These are phyloP conservation scores for Cherax quadricarinatus DNA, from an alignment of 1,140 invertebrate genomes.

Conservation along the genomic window DNA sequence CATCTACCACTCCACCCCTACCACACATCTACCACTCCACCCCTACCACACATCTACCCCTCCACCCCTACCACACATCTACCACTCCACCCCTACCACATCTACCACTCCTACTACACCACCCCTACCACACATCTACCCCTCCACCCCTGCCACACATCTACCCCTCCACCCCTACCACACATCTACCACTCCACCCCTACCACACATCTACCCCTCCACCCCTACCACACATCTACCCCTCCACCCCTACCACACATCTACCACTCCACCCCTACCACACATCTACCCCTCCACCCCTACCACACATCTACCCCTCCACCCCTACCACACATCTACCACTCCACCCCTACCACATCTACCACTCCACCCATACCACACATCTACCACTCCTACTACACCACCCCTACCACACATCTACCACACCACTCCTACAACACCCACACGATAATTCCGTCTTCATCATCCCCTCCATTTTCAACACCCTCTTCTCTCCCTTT, in stretches of 20 bases:
- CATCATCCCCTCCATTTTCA: too few species aligned
- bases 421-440: too few species aligned
- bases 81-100: background rate
- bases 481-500: slow-evolving; percentile 1
- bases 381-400: background rate
- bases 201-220: background rate
- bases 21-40: background rate
- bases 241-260: background rate
- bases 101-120: background rate
- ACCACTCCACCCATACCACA: background rate
- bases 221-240: too few species aligned
- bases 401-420: background rate
- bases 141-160: background rate
- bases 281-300: background rate
- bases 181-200: background rate
- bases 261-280: background rate
- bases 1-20: background rate
- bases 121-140: too few species aligned
- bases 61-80: too few species aligned
- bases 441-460: background rate
- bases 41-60: background rate
- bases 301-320: background rate
- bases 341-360: background rate
- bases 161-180: background rate
- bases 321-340: too few species aligned